Conservation (phyloP, 2,797 vertebrate genomes). For the Paratrypauchen microcephalus region DNA sequence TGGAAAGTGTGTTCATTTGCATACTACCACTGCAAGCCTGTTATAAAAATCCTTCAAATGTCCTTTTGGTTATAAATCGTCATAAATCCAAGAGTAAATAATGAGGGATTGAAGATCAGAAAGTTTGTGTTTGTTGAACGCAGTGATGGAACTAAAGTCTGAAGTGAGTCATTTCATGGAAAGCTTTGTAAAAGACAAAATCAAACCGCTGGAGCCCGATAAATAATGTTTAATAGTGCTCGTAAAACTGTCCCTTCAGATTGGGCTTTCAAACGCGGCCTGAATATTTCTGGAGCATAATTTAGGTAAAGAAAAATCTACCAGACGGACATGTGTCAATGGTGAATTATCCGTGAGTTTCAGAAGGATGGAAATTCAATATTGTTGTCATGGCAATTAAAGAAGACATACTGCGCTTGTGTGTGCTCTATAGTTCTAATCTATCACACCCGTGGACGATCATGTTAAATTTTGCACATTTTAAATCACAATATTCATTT, state of each 20-base stretch:
- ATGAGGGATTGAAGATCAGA: not conserved
- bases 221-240: not conserved
- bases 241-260: not conserved
- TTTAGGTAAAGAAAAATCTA: not conserved
- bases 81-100: not conserved
- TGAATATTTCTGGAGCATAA: not conserved
- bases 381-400: too few relatives aligned
- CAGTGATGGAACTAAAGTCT: not conserved
- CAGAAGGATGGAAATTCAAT: too few relatives aligned
- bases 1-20: conserved; percentile 7
- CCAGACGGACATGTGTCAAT: not conserved
- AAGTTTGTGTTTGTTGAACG: conserved; percentile 2
- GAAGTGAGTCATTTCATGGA: conserved; percentile 5
- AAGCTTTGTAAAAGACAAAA: not conserved
- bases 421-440: too few relatives aligned
- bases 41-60: not conserved
- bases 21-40: conserved; percentile 18
- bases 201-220: not conserved
- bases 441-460: too few relatives aligned
- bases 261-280: not conserved
- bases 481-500: too few relatives aligned
- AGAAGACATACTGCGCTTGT: too few relatives aligned
- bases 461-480: too few relatives aligned
- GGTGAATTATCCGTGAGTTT: too few relatives aligned
- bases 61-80: not conserved